These are phyloP conservation scores for Drosophila takahashii DNA, from an alignment of 1,140 invertebrate species.

Conservation along the genomic window DNA sequence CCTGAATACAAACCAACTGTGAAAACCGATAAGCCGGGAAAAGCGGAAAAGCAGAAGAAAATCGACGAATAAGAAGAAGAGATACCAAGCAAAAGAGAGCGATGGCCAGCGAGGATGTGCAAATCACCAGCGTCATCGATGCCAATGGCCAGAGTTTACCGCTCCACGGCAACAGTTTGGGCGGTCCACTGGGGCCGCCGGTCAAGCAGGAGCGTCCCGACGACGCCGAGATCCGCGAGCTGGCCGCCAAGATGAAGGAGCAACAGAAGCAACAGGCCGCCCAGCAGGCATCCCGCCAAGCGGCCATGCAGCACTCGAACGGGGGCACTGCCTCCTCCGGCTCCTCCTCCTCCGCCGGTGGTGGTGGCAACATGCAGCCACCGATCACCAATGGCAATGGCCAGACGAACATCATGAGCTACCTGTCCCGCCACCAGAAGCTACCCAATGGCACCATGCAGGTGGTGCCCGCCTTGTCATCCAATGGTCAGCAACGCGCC, in stretches of 20 bases:
- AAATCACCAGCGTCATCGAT: slow-evolving; percentile 74
- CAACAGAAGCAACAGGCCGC: slow-evolving; percentile 87
- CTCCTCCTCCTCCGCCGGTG: slow-evolving; percentile 20
- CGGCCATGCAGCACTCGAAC: slow-evolving; percentile 78
- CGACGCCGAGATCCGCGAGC: slow-evolving; percentile 93
- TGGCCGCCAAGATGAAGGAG: slow-evolving; percentile 94
- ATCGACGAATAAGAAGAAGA: not conserved
- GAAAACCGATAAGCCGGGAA: not conserved
- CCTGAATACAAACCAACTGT: not conserved
- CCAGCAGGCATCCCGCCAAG: slow-evolving; percentile 72
- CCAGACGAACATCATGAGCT: slow-evolving; percentile 87
- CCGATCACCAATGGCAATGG: slow-evolving; percentile 83
- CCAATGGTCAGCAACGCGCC: slow-evolving; percentile 56
- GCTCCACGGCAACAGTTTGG: slow-evolving; percentile 71
- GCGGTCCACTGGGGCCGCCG: slow-evolving; percentile 53
- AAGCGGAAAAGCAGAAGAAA: not conserved
- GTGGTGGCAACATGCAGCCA: slow-evolving; percentile 65
- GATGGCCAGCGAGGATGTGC: slow-evolving; percentile 65
- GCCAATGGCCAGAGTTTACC: slow-evolving; percentile 75
- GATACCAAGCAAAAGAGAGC: slow-evolving; percentile 5
- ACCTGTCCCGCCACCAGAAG: slow-evolving; percentile 85
- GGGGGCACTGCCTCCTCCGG: no score
- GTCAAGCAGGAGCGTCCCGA: slow-evolving; percentile 94
- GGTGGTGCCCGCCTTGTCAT: slow-evolving; percentile 59
- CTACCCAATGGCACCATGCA: slow-evolving; percentile 80